Conservation (phyloP, 2,888 invertebrate genomes). For the Heteropelma amictum region DNA sequence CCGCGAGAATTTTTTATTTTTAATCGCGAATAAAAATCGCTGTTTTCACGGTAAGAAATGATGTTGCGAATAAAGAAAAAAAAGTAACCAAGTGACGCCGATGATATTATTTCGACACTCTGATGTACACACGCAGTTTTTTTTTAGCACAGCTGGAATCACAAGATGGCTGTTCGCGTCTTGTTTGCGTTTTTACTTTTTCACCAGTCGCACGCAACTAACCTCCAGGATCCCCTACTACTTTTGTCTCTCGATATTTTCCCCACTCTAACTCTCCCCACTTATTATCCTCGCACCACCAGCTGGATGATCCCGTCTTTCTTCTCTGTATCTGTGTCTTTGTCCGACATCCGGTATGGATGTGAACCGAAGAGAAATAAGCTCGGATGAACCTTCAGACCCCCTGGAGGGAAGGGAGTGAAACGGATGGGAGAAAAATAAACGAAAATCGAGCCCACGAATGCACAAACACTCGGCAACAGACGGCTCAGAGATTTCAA, state of each 20-base stretch:
- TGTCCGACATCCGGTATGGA: slow-evolving; percentile 26
- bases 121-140: slow-evolving; percentile 13
- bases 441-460: slow-evolving; percentile 29
- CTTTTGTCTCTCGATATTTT: background rate
- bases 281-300: slow-evolving; percentile 1
- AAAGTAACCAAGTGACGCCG: slow-evolving; percentile 2
- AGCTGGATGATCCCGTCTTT: slow-evolving; percentile 27
- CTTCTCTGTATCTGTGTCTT: background rate
- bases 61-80: slow-evolving; percentile 15
- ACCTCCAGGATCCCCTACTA: slow-evolving; percentile 13
- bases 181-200: slow-evolving; percentile 65
- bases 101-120: slow-evolving; percentile 11
- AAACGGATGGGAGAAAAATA: background rate
- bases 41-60: slow-evolving; percentile 3
- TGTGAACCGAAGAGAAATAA: slow-evolving; percentile 31
- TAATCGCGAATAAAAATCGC: slow-evolving; percentile 3
- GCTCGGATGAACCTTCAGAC: background rate
- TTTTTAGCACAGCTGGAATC: slow-evolving; percentile 64
- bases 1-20: background rate
- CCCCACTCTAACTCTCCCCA: slow-evolving; percentile 8
- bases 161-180: slow-evolving; percentile 70
- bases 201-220: slow-evolving; percentile 46
- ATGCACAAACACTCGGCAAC: slow-evolving; percentile 50
- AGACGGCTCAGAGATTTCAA: slow-evolving; percentile 6
- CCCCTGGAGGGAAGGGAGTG: background rate